Percentiles rank a stretch among this genome's conserved stretches.
Evolutionary conservation across 2,113 vertebrate genomes (phyloP).

Genomic region (Tachysurus fulvidraco): DNA sequence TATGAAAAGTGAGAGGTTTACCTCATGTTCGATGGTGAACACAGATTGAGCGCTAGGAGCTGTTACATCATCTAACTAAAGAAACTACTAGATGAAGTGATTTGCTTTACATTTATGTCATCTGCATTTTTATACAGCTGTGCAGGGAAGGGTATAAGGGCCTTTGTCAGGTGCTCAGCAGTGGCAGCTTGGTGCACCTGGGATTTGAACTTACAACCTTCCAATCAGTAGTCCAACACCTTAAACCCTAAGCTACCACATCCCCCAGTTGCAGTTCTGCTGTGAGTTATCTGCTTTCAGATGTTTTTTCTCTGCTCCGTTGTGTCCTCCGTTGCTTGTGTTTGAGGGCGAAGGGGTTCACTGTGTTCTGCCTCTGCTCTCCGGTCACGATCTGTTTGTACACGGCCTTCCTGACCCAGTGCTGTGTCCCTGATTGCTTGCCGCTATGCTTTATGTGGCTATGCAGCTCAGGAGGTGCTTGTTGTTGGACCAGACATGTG

Average conservation of each 20-base stretch:
- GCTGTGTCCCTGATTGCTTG: not conserved
- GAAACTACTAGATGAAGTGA: not conserved
- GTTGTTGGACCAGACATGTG: not conserved
- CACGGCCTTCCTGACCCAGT: not conserved
- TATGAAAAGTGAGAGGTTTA: not conserved
- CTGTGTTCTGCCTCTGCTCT: not conserved
- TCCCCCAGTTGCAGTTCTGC: no score
- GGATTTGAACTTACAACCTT: no score
- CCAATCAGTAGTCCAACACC: no score
- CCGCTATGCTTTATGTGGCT: not conserved
- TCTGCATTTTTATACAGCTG: no score
- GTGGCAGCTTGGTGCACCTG: no score
- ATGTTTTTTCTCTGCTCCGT: not conserved
- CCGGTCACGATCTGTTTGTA: conserved; percentile 4
- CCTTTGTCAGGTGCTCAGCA: no score
- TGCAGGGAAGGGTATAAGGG: no score
- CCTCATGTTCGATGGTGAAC: not conserved
- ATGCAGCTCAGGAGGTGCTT: not conserved
- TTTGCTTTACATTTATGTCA: not conserved
- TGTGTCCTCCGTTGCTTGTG: not conserved
- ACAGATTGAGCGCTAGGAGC: not conserved
- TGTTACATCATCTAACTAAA: not conserved
- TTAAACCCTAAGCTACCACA: no score
- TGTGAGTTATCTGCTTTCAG: not conserved
- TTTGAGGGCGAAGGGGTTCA: not conserved